Evolutionary conservation across 2,888 invertebrate species (phyloP), one percentile per base, ranked within the genome.

Genomic region (Lepidocyrtinus sp.): DNA sequence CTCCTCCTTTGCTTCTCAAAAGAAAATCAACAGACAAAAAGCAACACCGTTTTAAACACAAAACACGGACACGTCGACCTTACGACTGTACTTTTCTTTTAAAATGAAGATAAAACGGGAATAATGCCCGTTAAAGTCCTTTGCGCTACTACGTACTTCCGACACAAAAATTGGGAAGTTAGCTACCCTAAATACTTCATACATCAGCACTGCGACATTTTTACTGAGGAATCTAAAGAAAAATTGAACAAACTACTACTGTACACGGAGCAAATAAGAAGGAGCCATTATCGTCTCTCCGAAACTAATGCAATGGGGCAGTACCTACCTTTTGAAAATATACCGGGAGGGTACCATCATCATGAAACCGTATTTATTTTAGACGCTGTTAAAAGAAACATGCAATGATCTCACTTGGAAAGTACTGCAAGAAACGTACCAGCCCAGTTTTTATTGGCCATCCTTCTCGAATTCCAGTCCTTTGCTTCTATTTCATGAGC

Each of bases 141-240:
- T 5, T 36, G 36, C 12, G 12, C 36, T 36, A 36, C 36, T 36
- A 36, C 36, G 5, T 36, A 36, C 36, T 7, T 7, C 5, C 12
- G 36, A 36, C 5, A n/a, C 1, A 25, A 12, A 55, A 69, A 55
- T 22, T 45, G 17, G 22, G 17, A 69, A 25, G 55, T 36, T 46
- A 22, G 25, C 24, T 69, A 50, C 50, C 55, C 69, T 69, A 24
- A 71, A 77, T 77, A 36, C 36, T 36, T 36, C 70, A 77, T 77
- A 61, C 65, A 77, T 71, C 77, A 77, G 70, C 77, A 77, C 76
- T 76, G 76, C 76, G 76, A 76, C 76, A 76, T 70, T 76, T 76
- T 76, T 70, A 55, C 63, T 55, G 3, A n/a, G 50, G 76, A 70
- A 76, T 76, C 70, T 55, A 70, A n/a, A n/a, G n/a, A n/a, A n/a